These are phyloP conservation scores for Eupristina koningsbergeri DNA, from an alignment of 1,140 invertebrate genomes.

Conservation along the genomic window DNA sequence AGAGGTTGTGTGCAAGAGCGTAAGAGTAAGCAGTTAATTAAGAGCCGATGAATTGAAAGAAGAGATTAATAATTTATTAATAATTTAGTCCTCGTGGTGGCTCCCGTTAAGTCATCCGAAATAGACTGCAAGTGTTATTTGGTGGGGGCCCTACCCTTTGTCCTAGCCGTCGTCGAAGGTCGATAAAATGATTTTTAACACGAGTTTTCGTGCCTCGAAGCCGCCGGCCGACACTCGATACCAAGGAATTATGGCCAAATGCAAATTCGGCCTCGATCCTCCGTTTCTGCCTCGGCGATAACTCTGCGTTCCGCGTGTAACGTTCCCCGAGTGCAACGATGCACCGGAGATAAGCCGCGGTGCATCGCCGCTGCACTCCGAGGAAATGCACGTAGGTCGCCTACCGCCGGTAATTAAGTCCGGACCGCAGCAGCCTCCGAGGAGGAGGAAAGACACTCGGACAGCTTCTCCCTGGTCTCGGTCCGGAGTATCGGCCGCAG, in stretches of 20 bases:
- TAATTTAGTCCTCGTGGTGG: not conserved
- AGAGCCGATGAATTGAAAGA: not conserved
- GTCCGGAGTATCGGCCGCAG: not conserved
- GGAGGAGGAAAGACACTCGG: not conserved
- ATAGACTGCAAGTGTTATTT: not conserved
- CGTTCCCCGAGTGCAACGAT: not conserved
- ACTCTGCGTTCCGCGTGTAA: not conserved
- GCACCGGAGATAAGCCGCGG: not conserved
- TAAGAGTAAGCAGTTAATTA: not conserved
- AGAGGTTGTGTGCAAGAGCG: no score
- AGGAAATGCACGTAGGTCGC: not conserved
- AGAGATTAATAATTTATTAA: not conserved
- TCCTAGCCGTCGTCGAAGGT: not conserved
- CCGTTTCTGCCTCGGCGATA: not conserved
- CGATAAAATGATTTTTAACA: not conserved
- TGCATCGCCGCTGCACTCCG: not conserved
- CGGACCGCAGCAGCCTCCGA: not conserved
- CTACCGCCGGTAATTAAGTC: conserved; percentile 2
- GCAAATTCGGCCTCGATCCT: conserved; percentile 19
- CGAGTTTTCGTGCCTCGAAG: not conserved
- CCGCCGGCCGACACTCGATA: not conserved
- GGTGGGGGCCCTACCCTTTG: not conserved
- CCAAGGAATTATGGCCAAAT: not conserved
- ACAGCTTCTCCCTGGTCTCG: not conserved
- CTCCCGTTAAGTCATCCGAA: not conserved